These are phyloP conservation scores for Pediacus dermestoides DNA, from an alignment of 2,888 invertebrate genomes.

Conservation along the genomic window DNA sequence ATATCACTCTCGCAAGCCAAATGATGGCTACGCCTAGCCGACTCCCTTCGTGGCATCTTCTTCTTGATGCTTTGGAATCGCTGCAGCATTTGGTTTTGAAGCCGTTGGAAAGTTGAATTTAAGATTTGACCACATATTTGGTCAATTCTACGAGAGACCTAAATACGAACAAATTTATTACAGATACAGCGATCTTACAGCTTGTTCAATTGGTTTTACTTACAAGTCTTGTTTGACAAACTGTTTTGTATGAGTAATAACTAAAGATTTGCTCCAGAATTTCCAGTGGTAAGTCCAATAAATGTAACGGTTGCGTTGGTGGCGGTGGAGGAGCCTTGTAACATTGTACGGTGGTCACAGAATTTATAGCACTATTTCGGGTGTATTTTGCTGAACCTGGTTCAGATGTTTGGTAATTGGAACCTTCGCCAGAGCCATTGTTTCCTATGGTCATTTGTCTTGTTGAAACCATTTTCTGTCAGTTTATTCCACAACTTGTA, in stretches of 20 bases:
- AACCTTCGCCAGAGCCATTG: constrained; percentile 43
- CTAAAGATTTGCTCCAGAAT: constrained; percentile 75
- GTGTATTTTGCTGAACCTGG: constrained; percentile 37
- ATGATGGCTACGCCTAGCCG: constrained; percentile 85
- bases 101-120: constrained; percentile 79
- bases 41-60: constrained; percentile 88
- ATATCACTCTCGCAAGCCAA: constrained; percentile 90
- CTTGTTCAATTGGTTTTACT: constrained; percentile 47
- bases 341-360: constrained; percentile 33
- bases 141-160: constrained; percentile 83
- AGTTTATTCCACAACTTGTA: no score
- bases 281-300: constrained; percentile 77
- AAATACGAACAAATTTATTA: constrained; percentile 46
- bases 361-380: constrained; percentile 38
- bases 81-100: constrained; percentile 80
- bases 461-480: constrained; percentile 54
- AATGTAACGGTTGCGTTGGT: constrained; percentile 38
- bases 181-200: no score
- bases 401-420: constrained; percentile 30
- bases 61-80: constrained; percentile 85
- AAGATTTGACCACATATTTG: constrained; percentile 72
- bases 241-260: constrained; percentile 70
- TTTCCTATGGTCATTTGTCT: constrained; percentile 54
- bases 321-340: constrained; percentile 26
- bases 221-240: constrained; percentile 77